Percentiles rank a stretch among this genome's conserved stretches.
Evolutionary conservation across 2,888 invertebrate genomes (phyloP).

Genomic region (Daptonema setosum): DNA sequence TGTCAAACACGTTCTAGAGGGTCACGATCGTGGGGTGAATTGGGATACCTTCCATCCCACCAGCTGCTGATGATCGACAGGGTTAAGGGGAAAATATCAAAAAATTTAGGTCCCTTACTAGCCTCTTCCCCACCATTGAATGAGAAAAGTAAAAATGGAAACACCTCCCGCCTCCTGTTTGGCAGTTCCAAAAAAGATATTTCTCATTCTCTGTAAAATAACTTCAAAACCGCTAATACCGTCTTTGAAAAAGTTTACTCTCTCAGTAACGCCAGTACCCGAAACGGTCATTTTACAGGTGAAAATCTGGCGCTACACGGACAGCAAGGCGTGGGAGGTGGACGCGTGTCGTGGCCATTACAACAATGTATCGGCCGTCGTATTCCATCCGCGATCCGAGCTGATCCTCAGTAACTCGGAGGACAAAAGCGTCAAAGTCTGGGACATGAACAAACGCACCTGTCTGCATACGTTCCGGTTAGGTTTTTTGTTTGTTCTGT

Average conservation of each 20-base stretch:
- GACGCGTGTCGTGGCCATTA: slow-evolving; percentile 99
- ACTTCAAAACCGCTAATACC: no score
- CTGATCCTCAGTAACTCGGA: slow-evolving; percentile 87
- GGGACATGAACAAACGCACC: slow-evolving; percentile 89
- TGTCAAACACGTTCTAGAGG: slow-evolving; percentile 34
- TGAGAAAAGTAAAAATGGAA: no score
- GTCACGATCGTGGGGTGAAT: slow-evolving; percentile 79
- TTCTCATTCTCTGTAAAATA: no score
- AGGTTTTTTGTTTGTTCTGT: neutral
- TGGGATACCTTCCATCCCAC: slow-evolving; percentile 93
- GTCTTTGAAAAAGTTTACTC: no score
- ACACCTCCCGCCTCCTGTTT: no score
- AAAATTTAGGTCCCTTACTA: no score
- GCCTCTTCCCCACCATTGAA: no score
- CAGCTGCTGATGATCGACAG: slow-evolving; percentile 87
- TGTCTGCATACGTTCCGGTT: slow-evolving; percentile 65
- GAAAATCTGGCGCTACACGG: slow-evolving; percentile 63
- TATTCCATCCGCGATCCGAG: slow-evolving; percentile 91
- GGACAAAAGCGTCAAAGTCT: slow-evolving; percentile 87
- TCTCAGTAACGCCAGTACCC: no score
- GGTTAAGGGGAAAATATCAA: no score
- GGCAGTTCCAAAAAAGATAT: no score
- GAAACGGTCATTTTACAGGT: slow-evolving; percentile 36
- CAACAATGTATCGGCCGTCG: slow-evolving; percentile 89
- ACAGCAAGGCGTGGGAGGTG: slow-evolving; percentile 74